Conservation (phyloP, 2,113 vertebrate species). For the Carettochelys insculpta region DNA sequence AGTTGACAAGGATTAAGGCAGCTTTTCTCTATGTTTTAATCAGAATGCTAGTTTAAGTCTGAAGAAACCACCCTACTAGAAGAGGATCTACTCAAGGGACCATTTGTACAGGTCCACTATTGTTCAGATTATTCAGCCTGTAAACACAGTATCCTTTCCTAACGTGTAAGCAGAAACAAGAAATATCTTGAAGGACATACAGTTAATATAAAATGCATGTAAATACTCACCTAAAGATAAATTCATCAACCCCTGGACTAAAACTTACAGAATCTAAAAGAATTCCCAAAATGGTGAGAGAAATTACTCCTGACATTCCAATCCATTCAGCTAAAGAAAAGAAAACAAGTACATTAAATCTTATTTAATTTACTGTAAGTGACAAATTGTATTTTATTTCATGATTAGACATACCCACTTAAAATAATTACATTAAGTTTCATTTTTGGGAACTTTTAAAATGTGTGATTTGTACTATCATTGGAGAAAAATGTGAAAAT, state of each 20-base stretch:
- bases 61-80: neutral
- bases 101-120: neutral
- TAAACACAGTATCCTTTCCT: neutral
- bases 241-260: slow-evolving; percentile 36
- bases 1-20: neutral
- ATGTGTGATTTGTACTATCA: neutral
- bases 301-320: slow-evolving; percentile 51
- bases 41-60: neutral
- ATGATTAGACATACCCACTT: neutral
- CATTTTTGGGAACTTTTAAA: neutral
- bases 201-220: neutral
- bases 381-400: neutral
- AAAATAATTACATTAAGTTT: neutral
- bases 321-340: slow-evolving; percentile 45
- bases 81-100: neutral
- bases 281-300: slow-evolving; percentile 40
- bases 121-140: neutral
- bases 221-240: slow-evolving; percentile 40
- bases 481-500: neutral
- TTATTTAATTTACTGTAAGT: neutral
- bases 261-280: slow-evolving; percentile 51
- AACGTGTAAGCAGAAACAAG: neutral
- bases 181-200: neutral
- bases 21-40: neutral
- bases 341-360: neutral